These are phyloP conservation scores for Pangasius krempfi DNA, from an alignment of 2,797 vertebrate genomes.

Conservation along the genomic window DNA sequence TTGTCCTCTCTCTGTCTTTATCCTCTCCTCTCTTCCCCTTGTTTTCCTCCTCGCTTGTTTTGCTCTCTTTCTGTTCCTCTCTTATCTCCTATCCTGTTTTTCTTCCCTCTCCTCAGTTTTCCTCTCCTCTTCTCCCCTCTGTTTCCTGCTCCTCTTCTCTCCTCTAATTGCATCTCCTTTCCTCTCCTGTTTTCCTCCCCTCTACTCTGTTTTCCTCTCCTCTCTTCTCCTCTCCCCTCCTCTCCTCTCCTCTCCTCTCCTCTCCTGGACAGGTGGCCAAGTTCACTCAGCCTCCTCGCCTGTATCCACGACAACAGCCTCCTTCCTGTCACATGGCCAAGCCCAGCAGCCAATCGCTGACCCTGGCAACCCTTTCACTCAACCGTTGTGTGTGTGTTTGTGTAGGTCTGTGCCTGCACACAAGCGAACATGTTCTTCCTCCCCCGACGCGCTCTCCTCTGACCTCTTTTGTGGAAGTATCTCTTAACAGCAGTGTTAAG, in stretches of 20 bases:
- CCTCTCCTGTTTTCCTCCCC: not conserved
- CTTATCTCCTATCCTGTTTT: not conserved
- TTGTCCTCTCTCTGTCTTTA: not conserved
- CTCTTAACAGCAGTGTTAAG: conserved; percentile 85
- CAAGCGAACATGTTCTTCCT: conserved; percentile 38
- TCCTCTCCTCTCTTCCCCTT: not conserved
- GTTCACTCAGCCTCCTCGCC: conserved; percentile 32
- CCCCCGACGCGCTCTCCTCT: conserved; percentile 65
- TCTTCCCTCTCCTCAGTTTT: not conserved
- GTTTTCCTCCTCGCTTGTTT: not conserved
- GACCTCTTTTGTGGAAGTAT: conserved; percentile 85
- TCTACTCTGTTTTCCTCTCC: not conserved
- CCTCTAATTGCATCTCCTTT: not conserved
- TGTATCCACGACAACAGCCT: conserved; percentile 45
- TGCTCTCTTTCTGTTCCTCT: not conserved
- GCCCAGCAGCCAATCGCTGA: conserved; percentile 57
- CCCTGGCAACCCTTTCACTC: conserved; percentile 36
- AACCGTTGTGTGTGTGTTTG: conserved; percentile 10
- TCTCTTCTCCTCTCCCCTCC: conserved; percentile 50
- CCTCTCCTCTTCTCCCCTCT: not conserved
- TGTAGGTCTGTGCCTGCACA: conserved; percentile 18
- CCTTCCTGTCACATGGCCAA: conserved; percentile 48
- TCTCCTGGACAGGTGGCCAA: conserved; percentile 53
- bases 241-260: conserved; percentile 33
- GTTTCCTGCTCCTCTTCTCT: not conserved